Conservation (phyloP, 92 coral and sea anemone genomes). For the Epizoanthus stellaris region DNA sequence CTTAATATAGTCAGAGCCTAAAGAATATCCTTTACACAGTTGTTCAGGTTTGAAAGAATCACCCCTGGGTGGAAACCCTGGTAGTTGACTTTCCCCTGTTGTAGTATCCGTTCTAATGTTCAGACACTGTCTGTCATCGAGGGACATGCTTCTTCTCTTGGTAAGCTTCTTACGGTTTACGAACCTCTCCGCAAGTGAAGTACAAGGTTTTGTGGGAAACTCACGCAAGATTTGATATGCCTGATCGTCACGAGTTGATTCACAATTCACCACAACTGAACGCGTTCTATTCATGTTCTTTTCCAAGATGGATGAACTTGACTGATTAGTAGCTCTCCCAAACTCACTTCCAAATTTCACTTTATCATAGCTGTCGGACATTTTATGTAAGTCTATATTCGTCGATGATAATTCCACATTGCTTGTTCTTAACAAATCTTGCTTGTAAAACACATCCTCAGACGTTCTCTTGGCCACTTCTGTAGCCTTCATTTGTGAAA, state of each 20-base stretch:
- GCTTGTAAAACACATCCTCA: not conserved
- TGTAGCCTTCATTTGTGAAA: not conserved
- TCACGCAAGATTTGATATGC: no score
- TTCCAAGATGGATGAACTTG: not conserved
- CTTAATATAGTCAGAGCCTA: not conserved
- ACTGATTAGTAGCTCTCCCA: not conserved
- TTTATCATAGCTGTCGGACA: not conserved
- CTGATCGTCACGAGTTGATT: not conserved
- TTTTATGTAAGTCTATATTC: no score
- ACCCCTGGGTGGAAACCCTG: not conserved
- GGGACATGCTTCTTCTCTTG: constrained; percentile 33
- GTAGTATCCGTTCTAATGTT: not conserved
- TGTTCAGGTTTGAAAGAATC: not conserved
- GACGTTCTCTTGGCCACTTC: not conserved
- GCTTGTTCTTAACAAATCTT: not conserved
- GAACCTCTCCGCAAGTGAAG: not conserved
- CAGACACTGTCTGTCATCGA: constrained; percentile 18
- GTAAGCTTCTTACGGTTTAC: not conserved
- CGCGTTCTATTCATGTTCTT: not conserved
- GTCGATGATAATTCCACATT: no score
- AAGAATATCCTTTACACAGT: not conserved
- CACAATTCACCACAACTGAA: constrained; percentile 15
- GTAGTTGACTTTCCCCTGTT: not conserved
- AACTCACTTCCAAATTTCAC: not conserved
- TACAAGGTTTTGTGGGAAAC: not conserved